phyloP scores from a whole-genome alignment of 2,888 invertebrate genomes.

The Alloplasta piceator region DNA sequence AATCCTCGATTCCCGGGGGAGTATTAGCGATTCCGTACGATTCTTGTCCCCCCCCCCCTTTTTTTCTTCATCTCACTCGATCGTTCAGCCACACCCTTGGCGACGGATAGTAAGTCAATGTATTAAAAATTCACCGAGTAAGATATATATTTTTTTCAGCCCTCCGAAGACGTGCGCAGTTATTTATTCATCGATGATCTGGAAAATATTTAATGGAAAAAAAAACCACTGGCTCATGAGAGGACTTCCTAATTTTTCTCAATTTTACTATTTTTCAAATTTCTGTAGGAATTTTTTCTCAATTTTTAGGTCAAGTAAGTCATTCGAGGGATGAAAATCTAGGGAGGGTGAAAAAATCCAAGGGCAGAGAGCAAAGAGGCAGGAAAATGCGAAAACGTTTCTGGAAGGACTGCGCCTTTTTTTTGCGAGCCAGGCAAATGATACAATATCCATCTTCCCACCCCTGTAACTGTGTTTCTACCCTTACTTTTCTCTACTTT shows the following conservation, averaged over 20 bases:
- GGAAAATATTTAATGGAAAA: no score
- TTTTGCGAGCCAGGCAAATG: not conserved
- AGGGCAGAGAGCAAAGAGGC: slow-evolving; percentile 54
- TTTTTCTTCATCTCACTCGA: slow-evolving; percentile 10
- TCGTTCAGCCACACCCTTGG: slow-evolving; percentile 53
- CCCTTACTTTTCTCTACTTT: not conserved
- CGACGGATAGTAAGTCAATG: slow-evolving; percentile 11
- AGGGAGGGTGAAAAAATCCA: slow-evolving; percentile 1
- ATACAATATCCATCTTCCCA: not conserved
- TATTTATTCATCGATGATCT: no score
- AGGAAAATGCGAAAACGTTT: not conserved
- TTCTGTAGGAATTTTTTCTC: no score
- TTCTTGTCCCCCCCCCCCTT: slow-evolving; percentile 17
- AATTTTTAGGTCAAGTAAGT: no score
- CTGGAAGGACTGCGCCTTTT: not conserved
- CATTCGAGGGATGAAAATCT: not conserved
- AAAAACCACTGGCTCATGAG: no score
- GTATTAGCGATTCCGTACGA: slow-evolving; percentile 29
- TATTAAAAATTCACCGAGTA: slow-evolving; percentile 66
- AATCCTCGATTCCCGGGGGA: slow-evolving; percentile 26
- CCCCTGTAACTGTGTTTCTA: not conserved
- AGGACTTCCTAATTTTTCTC: no score
- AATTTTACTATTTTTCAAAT: no score
- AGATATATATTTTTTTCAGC: not conserved
- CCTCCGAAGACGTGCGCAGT: no score